Base-by-base conservation (phyloP, 2,888 invertebrate genomes). In the Conchocele bisecta region DNA sequence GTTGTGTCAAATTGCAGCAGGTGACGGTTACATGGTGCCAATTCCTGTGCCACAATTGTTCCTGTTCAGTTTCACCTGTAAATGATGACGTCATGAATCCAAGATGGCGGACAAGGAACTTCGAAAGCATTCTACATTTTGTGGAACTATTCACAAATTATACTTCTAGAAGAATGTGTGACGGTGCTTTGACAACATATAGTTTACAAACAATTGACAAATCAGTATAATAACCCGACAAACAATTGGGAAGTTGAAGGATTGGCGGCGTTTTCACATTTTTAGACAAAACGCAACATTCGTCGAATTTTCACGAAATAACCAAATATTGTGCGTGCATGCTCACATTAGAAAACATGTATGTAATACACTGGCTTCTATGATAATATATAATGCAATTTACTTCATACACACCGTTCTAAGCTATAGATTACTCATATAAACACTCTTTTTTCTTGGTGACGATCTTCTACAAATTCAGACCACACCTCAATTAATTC, bases 401-500 rank as follows among this genome's bases (percentile, higher is more conserved):
- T 5, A 17, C 22, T 46, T 5, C 13, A n/a, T 26, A 71, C 68
- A 75, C 76, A 65, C 50, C 42, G 29, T 31, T 26, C 13, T 33
- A 31, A 58, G 39, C 28, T 26, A 39, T 24, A 35, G 7, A 39
- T 39, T 58, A 66, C 69, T 69, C 67, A 48, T 24, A 20, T 29
- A 35, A 64, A 69, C 72, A 63, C 76, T 57, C 50, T 57, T 61
- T 61, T 66, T 56, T 54, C 44, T 44, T 54, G 53, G 54, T 63
- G 42, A 58, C 59, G 56, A 64, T 71, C 2, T 51, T 73, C 81
- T 82, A 80, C 69, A 79, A 79, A 54, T 58, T 75, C 68, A 67
- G 83, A 81, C 85, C 86, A 86, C 87, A 86, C 85, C 86, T 86
- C 85, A 83, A 86, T 82, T 84, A 66, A 65, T 60, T 29, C 57